Evolutionary conservation across 2,888 invertebrate genomes (phyloP).

Genomic region (Trachelus tabidus): DNA sequence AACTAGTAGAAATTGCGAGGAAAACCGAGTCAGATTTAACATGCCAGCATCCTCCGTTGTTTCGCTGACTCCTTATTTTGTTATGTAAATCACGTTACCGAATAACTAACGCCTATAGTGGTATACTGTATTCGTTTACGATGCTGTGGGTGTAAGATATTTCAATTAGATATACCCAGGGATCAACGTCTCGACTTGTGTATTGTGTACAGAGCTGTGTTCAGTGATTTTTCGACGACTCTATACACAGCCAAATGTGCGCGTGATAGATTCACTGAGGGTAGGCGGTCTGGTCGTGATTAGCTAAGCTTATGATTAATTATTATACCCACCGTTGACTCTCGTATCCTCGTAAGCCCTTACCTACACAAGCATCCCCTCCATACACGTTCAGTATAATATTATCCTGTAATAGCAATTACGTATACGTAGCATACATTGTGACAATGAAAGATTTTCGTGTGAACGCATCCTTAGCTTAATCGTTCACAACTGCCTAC

Average conservation of each 20-base stretch:
- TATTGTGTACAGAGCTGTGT: background rate
- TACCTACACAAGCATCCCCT: background rate
- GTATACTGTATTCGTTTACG: background rate
- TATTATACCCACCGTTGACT: slow-evolving; percentile 9
- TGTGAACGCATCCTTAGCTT: background rate
- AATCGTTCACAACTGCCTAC: background rate
- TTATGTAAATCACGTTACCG: background rate
- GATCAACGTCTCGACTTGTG: background rate
- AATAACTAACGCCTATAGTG: background rate
- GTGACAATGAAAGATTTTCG: background rate
- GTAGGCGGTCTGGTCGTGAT: slow-evolving; percentile 16
- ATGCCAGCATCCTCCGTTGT: background rate
- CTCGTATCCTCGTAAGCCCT: background rate
- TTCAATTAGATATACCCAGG: background rate
- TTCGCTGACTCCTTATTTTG: background rate
- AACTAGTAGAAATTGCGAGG: background rate
- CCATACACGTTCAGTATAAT: background rate
- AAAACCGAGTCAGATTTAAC: background rate
- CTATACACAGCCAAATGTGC: background rate
- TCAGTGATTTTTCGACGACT: background rate
- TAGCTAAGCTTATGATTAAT: slow-evolving; percentile 24
- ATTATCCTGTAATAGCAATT: background rate
- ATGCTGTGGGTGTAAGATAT: background rate
- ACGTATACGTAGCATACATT: background rate
- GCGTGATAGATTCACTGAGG: background rate